Conservation (phyloP, 2,113 vertebrate genomes). For the Saimiri boliviensis region DNA sequence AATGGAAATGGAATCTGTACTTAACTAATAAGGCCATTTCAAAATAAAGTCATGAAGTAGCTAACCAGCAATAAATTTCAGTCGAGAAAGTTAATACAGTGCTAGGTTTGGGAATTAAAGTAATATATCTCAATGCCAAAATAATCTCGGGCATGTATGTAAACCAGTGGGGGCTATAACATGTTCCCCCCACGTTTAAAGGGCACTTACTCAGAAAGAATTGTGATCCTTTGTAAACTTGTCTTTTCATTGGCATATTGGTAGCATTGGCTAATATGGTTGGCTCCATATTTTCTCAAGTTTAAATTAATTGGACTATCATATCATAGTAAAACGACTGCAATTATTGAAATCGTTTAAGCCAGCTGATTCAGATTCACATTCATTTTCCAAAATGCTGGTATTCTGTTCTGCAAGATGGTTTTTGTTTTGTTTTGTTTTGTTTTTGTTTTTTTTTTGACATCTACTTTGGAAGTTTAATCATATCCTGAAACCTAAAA, state of each 20-base stretch:
- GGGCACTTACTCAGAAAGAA: constrained; percentile 18
- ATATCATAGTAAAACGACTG: neutral
- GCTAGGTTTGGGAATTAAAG: constrained; percentile 41
- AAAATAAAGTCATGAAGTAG: constrained; percentile 28
- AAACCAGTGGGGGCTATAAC: neutral
- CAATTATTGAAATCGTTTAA: constrained; percentile 10
- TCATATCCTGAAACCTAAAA: constrained; percentile 19
- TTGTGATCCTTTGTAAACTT: neutral
- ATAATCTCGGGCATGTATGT: constrained; percentile 35
- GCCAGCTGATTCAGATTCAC: neutral
- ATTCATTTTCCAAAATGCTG: neutral
- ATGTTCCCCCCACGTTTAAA: constrained; percentile 8
- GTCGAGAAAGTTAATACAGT: neutral
- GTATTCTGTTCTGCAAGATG: neutral
- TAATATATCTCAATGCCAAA: constrained; percentile 1
- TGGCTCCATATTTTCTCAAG: neutral
- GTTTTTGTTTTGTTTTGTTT: too few species aligned
- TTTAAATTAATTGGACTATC: neutral
- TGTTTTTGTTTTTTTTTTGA: constrained; percentile 44
- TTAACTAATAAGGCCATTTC: constrained; percentile 54
- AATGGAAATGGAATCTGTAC: constrained; percentile 42
- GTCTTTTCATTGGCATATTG: neutral
- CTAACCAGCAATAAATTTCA: constrained; percentile 51
- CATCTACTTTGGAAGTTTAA: neutral
- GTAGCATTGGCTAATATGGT: neutral